Evolutionary conservation across 2,113 vertebrate genomes (phyloP), one percentile per base, ranked within the genome.

Genomic region (Propithecus coquereli): DNA sequence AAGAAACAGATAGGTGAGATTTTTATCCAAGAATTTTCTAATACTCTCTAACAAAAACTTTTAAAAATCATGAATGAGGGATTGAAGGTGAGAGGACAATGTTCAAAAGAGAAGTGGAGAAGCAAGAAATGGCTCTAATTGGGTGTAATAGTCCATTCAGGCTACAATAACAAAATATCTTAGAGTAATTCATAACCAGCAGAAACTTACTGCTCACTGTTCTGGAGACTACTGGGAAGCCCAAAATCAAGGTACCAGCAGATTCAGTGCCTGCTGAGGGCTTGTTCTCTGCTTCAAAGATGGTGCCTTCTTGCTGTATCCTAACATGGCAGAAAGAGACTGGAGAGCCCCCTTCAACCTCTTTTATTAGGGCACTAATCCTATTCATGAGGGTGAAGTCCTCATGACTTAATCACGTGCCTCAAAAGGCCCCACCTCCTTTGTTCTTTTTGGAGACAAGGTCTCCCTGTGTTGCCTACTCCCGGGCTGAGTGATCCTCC

Each of bases 11-110:
- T 37, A 5, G 20, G 20, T 92, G 57, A 89, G 50, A 45, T 30
- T 93, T 87, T 88, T 61, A 88, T 20, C 82, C 37, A 94, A 85
- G 20, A 84, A 91, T 76, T 94, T 66, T 70, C 17, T 47, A 85
- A 82, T 32, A 82, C 30, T 63, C 23, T 63, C 61, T 65, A 90
- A 79, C 43, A 84, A 90, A 66, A 57, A 10, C 16, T 34, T 54
- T 61, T 90, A 68, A 57, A 74, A 77, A 79, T 57, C 47, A 88
- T 10, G 23, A 45, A 79, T 73, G 27, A 85, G 34, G 68, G 34
- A n/a, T 22, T 57, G 54, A 57, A 57, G 6, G 20, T 22, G 17
- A 82, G 43, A 7, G 83, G 40, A 52, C 50, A 54, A 63, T 50
- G 52, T 50, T 73, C 63, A 57, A 40, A 70, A 91, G 50, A n/a